These are phyloP conservation scores for Neosalanx taihuensis DNA, from an alignment of 2,797 vertebrate genomes.

Conservation along the genomic window DNA sequence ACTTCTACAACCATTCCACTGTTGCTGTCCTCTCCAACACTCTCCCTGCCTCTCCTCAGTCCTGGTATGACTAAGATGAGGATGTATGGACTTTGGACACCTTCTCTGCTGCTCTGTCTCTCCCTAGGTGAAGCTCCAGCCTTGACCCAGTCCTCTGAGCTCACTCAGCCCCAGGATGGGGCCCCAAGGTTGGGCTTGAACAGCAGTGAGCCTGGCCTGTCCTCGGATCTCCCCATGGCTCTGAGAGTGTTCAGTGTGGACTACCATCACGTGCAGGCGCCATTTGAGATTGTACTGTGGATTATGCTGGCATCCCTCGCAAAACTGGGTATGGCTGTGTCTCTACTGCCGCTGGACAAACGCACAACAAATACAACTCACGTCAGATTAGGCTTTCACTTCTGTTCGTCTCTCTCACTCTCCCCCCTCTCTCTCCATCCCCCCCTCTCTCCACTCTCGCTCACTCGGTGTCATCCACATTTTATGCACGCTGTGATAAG, in stretches of 20 bases:
- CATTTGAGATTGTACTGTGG: conserved; percentile 83
- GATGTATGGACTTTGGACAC: conserved; percentile 51
- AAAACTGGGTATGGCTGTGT: conserved; percentile 75
- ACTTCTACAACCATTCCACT: too few relatives aligned
- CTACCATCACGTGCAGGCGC: conserved; percentile 79
- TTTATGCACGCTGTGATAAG: too few relatives aligned
- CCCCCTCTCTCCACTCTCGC: background rate
- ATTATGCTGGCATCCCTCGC: conserved; percentile 84
- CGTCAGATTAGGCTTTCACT: background rate
- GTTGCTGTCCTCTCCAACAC: conserved; percentile 21
- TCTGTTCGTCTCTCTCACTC: background rate
- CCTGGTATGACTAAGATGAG: conserved; percentile 53
- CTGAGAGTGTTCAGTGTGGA: conserved; percentile 74
- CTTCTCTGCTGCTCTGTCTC: conserved; percentile 33
- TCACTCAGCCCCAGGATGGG: conserved; percentile 35
- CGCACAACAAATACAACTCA: background rate
- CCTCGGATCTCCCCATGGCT: conserved; percentile 46
- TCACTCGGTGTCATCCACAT: background rate
- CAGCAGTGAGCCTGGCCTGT: conserved; percentile 37
- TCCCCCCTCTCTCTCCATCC: background rate
- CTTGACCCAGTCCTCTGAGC: conserved; percentile 30
- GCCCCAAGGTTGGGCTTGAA: conserved; percentile 39
- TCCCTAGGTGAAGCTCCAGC: conserved; percentile 28
- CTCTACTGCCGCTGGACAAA: background rate
- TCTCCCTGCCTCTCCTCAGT: conserved; percentile 26